Evolutionary conservation across 2,888 invertebrate species (phyloP).

Genomic region (Aspidiotus rigidus): DNA sequence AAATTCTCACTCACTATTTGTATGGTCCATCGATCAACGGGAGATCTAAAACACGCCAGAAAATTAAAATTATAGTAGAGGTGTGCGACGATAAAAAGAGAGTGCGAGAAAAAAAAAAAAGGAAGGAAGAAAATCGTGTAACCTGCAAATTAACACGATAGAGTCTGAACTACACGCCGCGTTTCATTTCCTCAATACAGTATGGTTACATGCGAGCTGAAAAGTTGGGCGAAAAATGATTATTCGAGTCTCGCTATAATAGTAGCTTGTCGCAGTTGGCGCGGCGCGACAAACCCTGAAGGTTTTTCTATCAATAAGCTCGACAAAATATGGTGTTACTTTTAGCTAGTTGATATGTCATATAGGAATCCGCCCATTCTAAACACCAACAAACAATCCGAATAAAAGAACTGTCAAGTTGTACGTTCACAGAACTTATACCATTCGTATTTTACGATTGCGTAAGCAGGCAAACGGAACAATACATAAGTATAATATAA

Average conservation of each 20-base stretch:
- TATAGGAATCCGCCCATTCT: conserved; percentile 32
- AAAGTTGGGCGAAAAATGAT: neutral
- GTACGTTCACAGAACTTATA: conserved; percentile 24
- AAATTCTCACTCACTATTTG: too few species aligned
- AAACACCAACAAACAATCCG: conserved; percentile 32
- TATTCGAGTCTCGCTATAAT: neutral
- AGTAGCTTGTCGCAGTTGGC: conserved; percentile 1
- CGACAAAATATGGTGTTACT: conserved; percentile 30
- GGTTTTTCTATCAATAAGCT: conserved; percentile 18
- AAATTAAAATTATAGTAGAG: too few species aligned
- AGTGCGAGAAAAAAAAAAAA: too few species aligned
- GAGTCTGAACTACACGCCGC: too few species aligned
- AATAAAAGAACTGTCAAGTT: conserved; percentile 33
- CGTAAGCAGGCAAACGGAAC: conserved; percentile 18
- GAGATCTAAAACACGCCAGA: too few species aligned
- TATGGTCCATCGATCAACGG: too few species aligned
- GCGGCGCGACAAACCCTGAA: conserved; percentile 22
- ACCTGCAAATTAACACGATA: too few species aligned
- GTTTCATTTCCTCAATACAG: too few species aligned
- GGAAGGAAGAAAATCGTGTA: too few species aligned
- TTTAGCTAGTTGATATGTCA: conserved; percentile 32
- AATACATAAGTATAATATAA: conserved; percentile 10
- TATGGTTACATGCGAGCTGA: too few species aligned
- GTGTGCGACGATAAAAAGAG: too few species aligned
- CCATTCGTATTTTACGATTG: conserved; percentile 24